Percentiles rank a stretch among this genome's conserved stretches.
phyloP scores from a whole-genome alignment of 2,797 vertebrate genomes.

The Uromys caudimaculatus region DNA sequence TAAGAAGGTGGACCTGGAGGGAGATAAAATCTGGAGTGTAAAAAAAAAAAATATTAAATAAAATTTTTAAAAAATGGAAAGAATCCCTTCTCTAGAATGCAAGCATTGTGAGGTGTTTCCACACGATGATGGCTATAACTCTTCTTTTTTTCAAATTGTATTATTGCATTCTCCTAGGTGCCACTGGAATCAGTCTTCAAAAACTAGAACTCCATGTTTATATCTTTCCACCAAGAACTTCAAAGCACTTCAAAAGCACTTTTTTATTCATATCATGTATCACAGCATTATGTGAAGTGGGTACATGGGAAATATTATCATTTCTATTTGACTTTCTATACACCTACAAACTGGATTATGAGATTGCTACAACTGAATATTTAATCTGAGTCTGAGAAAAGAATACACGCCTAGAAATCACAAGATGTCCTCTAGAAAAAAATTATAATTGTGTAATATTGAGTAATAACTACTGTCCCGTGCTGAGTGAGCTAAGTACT shows the following conservation, averaged over 20 bases:
- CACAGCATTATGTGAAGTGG: slow-evolving; percentile 63
- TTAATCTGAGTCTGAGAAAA: slow-evolving; percentile 62
- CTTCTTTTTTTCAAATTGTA: not conserved
- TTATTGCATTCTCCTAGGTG: not conserved
- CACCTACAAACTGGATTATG: slow-evolving; percentile 75
- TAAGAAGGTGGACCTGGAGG: too few relatives aligned
- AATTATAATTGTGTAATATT: slow-evolving; percentile 20
- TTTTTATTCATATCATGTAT: slow-evolving; percentile 77
- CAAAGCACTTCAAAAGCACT: slow-evolving; percentile 70
- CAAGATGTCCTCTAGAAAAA: not conserved
- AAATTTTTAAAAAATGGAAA: too few relatives aligned
- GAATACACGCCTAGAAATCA: slow-evolving; percentile 22
- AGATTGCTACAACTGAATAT: slow-evolving; percentile 69
- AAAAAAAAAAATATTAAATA: too few relatives aligned
- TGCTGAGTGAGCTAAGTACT: not conserved
- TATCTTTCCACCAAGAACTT: slow-evolving; percentile 61
- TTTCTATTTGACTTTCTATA: slow-evolving; percentile 73
- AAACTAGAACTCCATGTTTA: slow-evolving; percentile 64
- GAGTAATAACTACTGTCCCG: not conserved
- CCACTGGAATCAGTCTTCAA: not conserved
- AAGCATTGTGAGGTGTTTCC: not conserved
- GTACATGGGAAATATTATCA: slow-evolving; percentile 77
- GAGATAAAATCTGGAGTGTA: too few relatives aligned
- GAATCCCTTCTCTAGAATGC: not conserved
- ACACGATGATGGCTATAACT: not conserved